A percentile compares a stretch with the other conserved stretches of the same genome.
Evolutionary conservation across 2,888 invertebrate species (phyloP).

Genomic region (Sicus ferrugineus): DNA sequence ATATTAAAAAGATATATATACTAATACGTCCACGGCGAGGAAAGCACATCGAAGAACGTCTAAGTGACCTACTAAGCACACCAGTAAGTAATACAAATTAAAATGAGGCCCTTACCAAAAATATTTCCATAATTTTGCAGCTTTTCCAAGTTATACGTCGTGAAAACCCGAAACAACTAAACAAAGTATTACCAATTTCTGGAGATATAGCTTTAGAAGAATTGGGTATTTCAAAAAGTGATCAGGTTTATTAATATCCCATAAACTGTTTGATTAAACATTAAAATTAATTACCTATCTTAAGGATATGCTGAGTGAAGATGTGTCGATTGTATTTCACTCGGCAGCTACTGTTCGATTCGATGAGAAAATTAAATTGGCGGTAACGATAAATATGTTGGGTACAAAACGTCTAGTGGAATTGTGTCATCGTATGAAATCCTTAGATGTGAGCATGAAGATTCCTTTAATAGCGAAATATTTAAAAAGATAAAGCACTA

Average conservation of each 20-base stretch:
- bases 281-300: background rate
- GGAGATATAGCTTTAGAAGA: conserved; percentile 88
- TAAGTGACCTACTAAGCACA: conserved; percentile 75
- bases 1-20: conserved; percentile 79
- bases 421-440: conserved; percentile 88
- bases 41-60: conserved; percentile 72
- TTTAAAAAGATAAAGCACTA: too few relatives aligned
- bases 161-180: conserved; percentile 76
- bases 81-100: conserved; percentile 67
- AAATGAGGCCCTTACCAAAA: background rate
- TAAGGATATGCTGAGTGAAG: conserved; percentile 71
- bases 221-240: conserved; percentile 80
- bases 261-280: background rate
- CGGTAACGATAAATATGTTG: conserved; percentile 94
- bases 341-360: conserved; percentile 98
- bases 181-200: conserved; percentile 77
- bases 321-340: conserved; percentile 93
- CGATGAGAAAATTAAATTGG: conserved; percentile 93
- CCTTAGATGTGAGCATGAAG: conserved; percentile 78
- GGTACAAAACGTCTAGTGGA: conserved; percentile 92
- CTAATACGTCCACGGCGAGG: conserved; percentile 80
- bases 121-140: background rate
- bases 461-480: too few relatives aligned
- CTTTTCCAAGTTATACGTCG: conserved; percentile 74
- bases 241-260: conserved; percentile 69